Evolutionary conservation across 2,113 vertebrate species (phyloP).

Genomic region (Fulmarus glacialis): DNA sequence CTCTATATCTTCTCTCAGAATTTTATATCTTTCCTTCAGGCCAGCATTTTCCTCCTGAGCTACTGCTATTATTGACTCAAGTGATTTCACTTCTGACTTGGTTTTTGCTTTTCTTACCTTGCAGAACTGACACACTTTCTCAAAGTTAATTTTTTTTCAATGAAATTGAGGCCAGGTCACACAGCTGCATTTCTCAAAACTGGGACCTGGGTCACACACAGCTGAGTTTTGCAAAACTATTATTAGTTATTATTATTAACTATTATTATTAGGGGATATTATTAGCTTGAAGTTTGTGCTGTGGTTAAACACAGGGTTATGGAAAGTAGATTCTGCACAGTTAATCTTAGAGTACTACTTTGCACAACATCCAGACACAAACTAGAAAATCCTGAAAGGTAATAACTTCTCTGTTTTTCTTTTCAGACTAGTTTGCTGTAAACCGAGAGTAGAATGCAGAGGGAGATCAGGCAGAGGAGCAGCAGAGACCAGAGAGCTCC

Average conservation of each 20-base stretch:
- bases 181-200: background rate
- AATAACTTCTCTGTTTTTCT: background rate
- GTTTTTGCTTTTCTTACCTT: background rate
- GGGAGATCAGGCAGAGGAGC: background rate
- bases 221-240: background rate
- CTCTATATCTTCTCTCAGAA: background rate
- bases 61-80: background rate
- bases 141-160: background rate
- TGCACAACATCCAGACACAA: background rate
- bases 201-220: background rate
- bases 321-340: background rate
- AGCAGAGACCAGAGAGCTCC: background rate
- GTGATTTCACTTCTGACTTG: conserved; percentile 1
- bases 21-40: conserved; percentile 8
- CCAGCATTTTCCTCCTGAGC: background rate
- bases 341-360: no score
- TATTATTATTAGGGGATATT: background rate
- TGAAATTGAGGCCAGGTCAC: background rate
- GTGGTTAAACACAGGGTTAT: background rate
- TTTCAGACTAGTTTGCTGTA: background rate
- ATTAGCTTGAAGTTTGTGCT: background rate
- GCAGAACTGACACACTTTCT: background rate
- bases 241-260: background rate
- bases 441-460: background rate
- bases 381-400: background rate